Conservation (phyloP, 2,113 vertebrate species). For the Pithys albifrons region DNA sequence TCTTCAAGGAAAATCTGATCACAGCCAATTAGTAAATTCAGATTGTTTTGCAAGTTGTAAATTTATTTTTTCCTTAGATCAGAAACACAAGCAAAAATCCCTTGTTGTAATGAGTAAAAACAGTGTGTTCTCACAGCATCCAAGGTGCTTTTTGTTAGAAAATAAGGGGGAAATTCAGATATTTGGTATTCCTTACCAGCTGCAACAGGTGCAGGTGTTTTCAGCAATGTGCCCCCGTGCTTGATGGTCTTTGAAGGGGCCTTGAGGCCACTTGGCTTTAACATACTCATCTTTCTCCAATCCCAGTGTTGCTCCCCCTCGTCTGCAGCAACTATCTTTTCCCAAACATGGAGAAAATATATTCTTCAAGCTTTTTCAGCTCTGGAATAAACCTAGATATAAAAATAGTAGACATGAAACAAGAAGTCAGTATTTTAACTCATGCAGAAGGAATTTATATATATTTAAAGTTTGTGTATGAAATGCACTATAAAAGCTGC, state of each 20-base stretch:
- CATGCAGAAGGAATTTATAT: background rate
- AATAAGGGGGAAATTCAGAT: background rate
- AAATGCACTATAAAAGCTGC: background rate
- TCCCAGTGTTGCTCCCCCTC: background rate
- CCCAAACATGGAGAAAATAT: constrained; percentile 70
- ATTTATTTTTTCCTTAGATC: background rate
- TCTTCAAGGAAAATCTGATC: background rate
- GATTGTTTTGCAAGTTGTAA: background rate
- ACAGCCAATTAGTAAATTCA: background rate
- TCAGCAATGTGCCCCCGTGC: constrained; percentile 76
- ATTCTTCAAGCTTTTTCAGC: constrained; percentile 38
- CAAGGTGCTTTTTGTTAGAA: background rate
- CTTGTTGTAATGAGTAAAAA: background rate
- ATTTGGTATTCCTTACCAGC: constrained; percentile 72
- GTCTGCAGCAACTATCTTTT: constrained; percentile 65
- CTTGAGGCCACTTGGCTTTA: constrained; percentile 94
- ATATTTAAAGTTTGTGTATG: background rate
- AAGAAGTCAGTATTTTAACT: background rate
- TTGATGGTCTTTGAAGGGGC: constrained; percentile 90
- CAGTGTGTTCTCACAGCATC: background rate
- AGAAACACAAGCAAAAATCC: background rate
- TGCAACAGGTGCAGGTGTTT: constrained; percentile 72
- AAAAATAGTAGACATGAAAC: constrained; percentile 4
- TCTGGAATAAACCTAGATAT: constrained; percentile 70
- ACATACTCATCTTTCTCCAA: constrained; percentile 85